Base-by-base conservation (phyloP, 2,113 vertebrate species). In the Phalacrocorax brasilianus region DNA sequence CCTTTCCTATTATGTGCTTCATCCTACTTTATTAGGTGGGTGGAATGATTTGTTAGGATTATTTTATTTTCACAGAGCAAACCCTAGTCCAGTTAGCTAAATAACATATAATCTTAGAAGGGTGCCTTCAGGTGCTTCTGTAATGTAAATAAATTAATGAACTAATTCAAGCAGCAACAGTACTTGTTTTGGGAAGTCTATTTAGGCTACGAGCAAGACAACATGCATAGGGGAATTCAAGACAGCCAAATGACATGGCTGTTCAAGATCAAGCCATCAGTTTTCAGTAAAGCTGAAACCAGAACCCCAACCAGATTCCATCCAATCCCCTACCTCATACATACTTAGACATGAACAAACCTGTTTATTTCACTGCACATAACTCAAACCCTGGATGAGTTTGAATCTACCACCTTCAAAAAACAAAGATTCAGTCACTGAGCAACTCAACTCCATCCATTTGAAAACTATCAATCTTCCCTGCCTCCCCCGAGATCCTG, bases 81-180 rank as follows among this genome's bases (percentile, higher is more conserved):
- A 91, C 35, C 53, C 71, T 74, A 88, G 79, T 79, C 91, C 47
- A 2, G 92, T 85, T 95, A 91, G 58, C 80, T 89, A 66, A 91
- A 81, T 7, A 93, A 72, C 61, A 80, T 26, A 67, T 44, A 66
- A 91, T 74, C 79, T 84, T 58, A 91, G 72, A 55, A 92, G 38
- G 22, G 61, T 92, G 91, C 91, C 91, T 95, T 84, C 76, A 87
- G 93, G 94, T 91, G 76, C 76, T 95, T 86, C 90, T 95, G 50
- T 70, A 89, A 84, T 44, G 68, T 91, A 96, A 96, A 95, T 87
- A 93, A 84, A 89, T 75, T 81, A 92, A 92, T 86, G 63, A 81
- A 92, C 50, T 80, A 89, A 78, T 49, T 84, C 76, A 78, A 18
- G 10, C 50, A 95, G 89, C 79, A 94, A 75, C 67, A 88, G 82